These are phyloP conservation scores for Diadema setosum DNA, from an alignment of 35 echinoderm and acorn worm species.

Conservation along the genomic window DNA sequence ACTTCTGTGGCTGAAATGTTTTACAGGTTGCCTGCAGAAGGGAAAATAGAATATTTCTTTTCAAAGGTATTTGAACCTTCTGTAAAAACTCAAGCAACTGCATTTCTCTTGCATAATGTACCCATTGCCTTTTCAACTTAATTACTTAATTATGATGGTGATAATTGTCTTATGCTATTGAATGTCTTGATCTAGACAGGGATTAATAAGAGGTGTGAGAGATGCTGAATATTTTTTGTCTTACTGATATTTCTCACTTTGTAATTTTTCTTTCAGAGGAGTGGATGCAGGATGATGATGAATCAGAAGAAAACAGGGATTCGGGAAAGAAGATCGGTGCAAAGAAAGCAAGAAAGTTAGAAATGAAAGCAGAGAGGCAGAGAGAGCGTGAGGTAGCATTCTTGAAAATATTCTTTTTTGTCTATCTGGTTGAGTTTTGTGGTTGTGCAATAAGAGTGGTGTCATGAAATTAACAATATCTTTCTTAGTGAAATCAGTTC, in stretches of 20 bases:
- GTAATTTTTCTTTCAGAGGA: not conserved
- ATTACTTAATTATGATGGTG: not conserved
- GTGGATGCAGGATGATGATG: not conserved
- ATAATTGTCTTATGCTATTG: not conserved
- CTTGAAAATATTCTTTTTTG: not conserved
- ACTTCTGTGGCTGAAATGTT: too few relatives aligned
- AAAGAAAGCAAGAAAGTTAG: slow-evolving; percentile 78
- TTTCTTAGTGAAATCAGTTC: too few relatives aligned
- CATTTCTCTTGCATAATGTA: not conserved
- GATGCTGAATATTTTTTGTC: not conserved
- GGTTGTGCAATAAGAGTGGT: slow-evolving; percentile 51
- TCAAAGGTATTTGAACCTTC: too few relatives aligned
- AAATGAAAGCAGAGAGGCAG: slow-evolving; percentile 74
- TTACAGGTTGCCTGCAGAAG: too few relatives aligned
- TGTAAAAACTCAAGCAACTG: too few relatives aligned
- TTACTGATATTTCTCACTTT: not conserved
- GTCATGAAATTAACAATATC: too few relatives aligned
- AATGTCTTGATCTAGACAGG: not conserved
- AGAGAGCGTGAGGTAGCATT: slow-evolving; percentile 65
- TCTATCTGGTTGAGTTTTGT: not conserved
- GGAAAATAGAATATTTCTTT: too few relatives aligned
- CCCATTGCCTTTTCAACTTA: too few relatives aligned
- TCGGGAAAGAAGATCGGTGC: slow-evolving; percentile 66
- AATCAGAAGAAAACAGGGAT: not conserved
- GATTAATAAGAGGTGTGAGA: not conserved